Conservation (phyloP, 2,888 invertebrate genomes). For the Epinotia nisella region DNA sequence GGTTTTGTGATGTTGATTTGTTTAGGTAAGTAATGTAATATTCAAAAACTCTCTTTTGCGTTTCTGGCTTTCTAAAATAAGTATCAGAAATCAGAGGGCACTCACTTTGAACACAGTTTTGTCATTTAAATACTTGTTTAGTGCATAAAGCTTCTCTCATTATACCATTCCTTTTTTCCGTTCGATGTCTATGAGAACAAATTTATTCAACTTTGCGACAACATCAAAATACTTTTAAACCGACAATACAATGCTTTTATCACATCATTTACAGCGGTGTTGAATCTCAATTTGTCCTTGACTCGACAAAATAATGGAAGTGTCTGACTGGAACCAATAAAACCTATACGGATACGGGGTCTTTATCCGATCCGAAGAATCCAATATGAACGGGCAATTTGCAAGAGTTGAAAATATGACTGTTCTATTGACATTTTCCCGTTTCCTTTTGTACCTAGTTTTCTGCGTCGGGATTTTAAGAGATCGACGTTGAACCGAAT, state of each 20-base stretch:
- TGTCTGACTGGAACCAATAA: conserved; percentile 42
- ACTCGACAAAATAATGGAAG: conserved; percentile 43
- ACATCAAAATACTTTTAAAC: conserved; percentile 25
- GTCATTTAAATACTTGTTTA: neutral
- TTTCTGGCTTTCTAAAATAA: no score
- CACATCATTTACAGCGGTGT: conserved; percentile 37
- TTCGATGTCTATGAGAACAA: neutral
- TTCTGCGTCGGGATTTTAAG: neutral
- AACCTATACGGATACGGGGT: conserved; percentile 30
- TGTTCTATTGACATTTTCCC: conserved; percentile 33
- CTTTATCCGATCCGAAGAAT: conserved; percentile 37
- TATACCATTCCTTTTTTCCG: conserved; percentile 6
- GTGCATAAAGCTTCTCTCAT: conserved; percentile 15
- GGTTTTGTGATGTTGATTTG: neutral
- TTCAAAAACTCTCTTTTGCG: no score
- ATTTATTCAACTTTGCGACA: conserved; percentile 18
- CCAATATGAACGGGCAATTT: conserved; percentile 39
- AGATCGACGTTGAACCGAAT: neutral
- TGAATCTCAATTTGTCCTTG: conserved; percentile 44
- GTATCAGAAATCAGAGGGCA: neutral
- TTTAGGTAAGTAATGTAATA: no score
- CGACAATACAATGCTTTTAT: conserved; percentile 32
- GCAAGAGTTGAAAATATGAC: conserved; percentile 42
- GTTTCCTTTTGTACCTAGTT: conserved; percentile 11
- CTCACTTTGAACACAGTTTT: neutral